Base-by-base conservation (phyloP, 1,140 invertebrate genomes). In the Ceratitis capitata region DNA sequence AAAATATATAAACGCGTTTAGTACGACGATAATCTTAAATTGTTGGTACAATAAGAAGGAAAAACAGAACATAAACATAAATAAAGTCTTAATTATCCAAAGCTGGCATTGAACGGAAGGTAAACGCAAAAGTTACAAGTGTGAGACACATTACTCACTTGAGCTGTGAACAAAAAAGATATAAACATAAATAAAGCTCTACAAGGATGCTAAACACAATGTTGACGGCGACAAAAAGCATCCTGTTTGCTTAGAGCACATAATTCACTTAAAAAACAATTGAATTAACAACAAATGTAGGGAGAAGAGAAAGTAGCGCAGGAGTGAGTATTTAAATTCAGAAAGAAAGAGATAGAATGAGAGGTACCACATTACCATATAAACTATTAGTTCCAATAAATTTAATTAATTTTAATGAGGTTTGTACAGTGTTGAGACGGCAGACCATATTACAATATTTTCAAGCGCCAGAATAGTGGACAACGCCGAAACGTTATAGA, bases 241-340 rank as follows among this genome's bases (percentile, higher is more conserved):
- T n/a, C n/a, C n/a, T n/a, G n/a, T n/a, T n/a, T n/a, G n/a, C n/a
- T 83, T 49, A 84, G 61, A 86, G 82, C 56, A 86, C 84, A 86
- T 86, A 89, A 88, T 89, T 88, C 86, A 86, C 87, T 88, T 87
- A 87, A 88, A 86, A 51, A 83, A 83, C 82, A 90, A 90, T 90
- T 90, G 89, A 90, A 90, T 90, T 90, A 90, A 89, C 87, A 90
- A 88, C 88, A 90, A 88, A 87, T 78, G 69, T 78, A 39, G 45
- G 69, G 6, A 78, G 26, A 78, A n/a, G 39, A 45, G 39, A 35
- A 45, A 45, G 12, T 4, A 32, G 6, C 16, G 35, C 16, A 4
- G n/a, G 32, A 14, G 10, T 69, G 64, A 39, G 64, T 56, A 5
- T 10, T n/a, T n/a, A n/a, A n/a, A n/a, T n/a, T n/a, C n/a, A n/a